Evolutionary conservation across 2,888 invertebrate genomes (phyloP).

Genomic region (Rhorus exstirpatorius): DNA sequence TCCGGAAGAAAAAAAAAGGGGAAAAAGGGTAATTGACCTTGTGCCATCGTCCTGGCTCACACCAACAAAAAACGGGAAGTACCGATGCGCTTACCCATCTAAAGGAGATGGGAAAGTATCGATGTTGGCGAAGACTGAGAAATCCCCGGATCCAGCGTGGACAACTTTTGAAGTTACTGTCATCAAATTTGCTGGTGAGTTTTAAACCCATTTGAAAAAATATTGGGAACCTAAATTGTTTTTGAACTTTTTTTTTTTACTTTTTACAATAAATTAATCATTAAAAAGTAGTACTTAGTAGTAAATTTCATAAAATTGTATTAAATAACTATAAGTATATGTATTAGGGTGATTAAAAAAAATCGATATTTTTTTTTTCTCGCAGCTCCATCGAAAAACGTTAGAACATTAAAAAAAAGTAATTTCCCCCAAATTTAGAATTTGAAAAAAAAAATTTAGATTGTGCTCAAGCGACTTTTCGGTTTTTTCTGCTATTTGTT

Average conservation of each 20-base stretch:
- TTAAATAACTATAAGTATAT: background rate
- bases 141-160: slow-evolving; percentile 7
- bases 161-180: background rate
- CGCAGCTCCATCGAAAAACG: too few relatives aligned
- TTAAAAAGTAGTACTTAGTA: background rate
- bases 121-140: background rate
- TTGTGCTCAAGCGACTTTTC: too few relatives aligned
- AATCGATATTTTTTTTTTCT: too few relatives aligned
- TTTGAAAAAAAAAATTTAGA: too few relatives aligned
- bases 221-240: background rate
- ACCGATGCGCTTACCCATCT: slow-evolving; percentile 6
- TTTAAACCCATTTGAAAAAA: background rate
- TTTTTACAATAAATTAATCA: background rate
- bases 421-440: too few relatives aligned
- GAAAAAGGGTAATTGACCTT: background rate
- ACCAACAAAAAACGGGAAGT: background rate
- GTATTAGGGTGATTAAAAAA: too few relatives aligned
- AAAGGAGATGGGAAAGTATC: background rate
- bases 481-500: too few relatives aligned
- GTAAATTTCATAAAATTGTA: background rate
- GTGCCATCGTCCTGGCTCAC: background rate
- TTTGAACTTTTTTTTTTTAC: background rate
- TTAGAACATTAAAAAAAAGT: too few relatives aligned
- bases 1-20: background rate
- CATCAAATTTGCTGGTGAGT: slow-evolving; percentile 7